These are phyloP conservation scores for Ahaetulla prasina DNA, from an alignment of 2,113 vertebrate species.

Conservation along the genomic window DNA sequence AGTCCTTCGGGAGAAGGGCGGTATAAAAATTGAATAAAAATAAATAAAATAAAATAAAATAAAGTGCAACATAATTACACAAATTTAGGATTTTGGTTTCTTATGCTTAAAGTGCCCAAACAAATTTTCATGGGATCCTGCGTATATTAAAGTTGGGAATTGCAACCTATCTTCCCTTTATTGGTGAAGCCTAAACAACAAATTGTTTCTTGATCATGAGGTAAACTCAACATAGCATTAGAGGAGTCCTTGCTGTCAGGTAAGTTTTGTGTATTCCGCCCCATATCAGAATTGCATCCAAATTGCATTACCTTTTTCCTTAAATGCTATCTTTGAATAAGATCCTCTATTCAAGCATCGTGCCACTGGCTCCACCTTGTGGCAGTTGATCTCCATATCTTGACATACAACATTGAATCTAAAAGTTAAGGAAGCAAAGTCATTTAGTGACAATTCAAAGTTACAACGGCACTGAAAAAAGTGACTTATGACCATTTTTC, in stretches of 20 bases:
- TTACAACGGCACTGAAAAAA: no score
- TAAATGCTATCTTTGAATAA: not conserved
- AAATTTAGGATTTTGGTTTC: not conserved
- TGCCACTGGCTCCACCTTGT: slow-evolving; percentile 12
- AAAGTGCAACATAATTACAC: not conserved
- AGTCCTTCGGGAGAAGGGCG: no score
- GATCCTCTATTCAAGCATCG: not conserved
- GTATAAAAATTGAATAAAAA: no score
- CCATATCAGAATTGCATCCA: not conserved
- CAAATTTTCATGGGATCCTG: not conserved
- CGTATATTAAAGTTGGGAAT: not conserved
- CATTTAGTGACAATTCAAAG: no score
- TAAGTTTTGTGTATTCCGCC: not conserved
- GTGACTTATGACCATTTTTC: no score
- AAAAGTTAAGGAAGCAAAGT: not conserved
- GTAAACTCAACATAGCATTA: not conserved
- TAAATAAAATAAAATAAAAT: no score
- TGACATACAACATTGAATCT: not conserved
- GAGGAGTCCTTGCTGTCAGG: no score
- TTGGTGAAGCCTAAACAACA: not conserved
- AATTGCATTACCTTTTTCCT: not conserved
- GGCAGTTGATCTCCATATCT: not conserved
- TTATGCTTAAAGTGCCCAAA: not conserved
- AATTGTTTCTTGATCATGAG: not conserved
- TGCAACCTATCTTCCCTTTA: not conserved